Evolutionary conservation across 1,140 invertebrate genomes (phyloP), one percentile per base, ranked within the genome.

Genomic region (Trichonephila inaurata): DNA sequence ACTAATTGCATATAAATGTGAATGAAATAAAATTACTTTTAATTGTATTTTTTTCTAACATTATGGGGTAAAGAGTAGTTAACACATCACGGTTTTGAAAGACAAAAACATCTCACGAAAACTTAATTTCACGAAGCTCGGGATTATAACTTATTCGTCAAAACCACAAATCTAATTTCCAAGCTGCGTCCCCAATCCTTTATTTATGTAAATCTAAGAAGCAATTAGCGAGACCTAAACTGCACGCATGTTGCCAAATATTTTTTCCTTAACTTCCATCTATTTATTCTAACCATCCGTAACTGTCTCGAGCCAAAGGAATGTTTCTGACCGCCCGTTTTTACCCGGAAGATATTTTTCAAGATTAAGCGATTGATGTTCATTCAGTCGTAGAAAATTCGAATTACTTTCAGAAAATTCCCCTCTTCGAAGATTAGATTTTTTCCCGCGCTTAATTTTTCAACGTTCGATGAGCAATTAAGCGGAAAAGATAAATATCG

Each of bases 341-440:
- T 77, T 77, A 77, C 72, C 72, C 72, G 72, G 66, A 40, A 77
- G 72, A 77, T 40, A 77, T 77, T 77, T 77, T 77, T 77, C 72
- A 77, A 28, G 72, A 77, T 40, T 33, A 33, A 77, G 18, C 33
- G 33, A 77, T 60, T 44, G 64, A 69, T 72, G 88, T 64, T 51
- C 64, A 72, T 4, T 77, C 19, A 77, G 1, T 24, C 40, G 62
- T 28, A 89, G 40, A 28, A 72, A 72, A 89, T 89, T 89, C 44
- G 88, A 89, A 89, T 89, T 89, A 89, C 40, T 89, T 89, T 89
- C 88, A 89, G 88, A 89, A 72, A 89, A 72, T 89, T 89, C 62
- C 14, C 28, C 28, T 69, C 18, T 18, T 62, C 24, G 19, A 24
- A 64, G 21, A 60, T 51, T 40, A 62, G 4, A 28, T 62, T 87